Base-by-base conservation (phyloP, 2,888 invertebrate species). In the Alviniconcha strummeri region DNA sequence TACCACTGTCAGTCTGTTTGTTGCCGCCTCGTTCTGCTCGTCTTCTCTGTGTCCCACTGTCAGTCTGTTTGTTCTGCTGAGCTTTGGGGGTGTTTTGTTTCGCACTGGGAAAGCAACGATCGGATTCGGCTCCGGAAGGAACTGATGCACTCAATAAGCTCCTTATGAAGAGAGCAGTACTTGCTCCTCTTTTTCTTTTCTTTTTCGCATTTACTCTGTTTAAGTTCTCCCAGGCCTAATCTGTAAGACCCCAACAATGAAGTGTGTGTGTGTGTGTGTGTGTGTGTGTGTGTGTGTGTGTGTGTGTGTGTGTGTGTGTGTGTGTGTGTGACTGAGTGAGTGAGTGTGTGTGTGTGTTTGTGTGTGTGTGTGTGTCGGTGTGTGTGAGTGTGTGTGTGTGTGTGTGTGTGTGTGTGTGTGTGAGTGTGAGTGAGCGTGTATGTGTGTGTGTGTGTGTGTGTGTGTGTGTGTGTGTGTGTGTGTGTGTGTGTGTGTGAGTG, bases 241-340 rank as follows among this genome's bases (percentile, higher is more conserved):
- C 36, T 36, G 3, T 36, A 36, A 36, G 36, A 36, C 36, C 36
- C 36, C 36, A 36, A 36, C 36, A 36, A 36, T 36, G 36, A 11
- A 8, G 17, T 77, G 56, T 77, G 77, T 57, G 77, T 77, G 57
- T n/a, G 77, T 56, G 57, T 19, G 56, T 77, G 8, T 15, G 56
- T 77, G 77, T 17, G 36, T 60, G 60, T 19, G 19, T 64, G 36
- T 19, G 36, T 79, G 64, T 60, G 79, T 64, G 79, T 60, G 64
- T 79, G 79, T 64, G 57, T 79, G 64, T 60, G 79, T 19, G 79
- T 79, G 79, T 64, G 79, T 79, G 79, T 79, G 79, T 36, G 79
- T 64, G 80, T 19, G 80, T 9, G 57, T 60, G 81, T 75, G 56
- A 36, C 60, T 81, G 81, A 74, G 19, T 80, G 71, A 56, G 55